Conservation (phyloP, 1,140 invertebrate species). For the Limonius californicus region DNA sequence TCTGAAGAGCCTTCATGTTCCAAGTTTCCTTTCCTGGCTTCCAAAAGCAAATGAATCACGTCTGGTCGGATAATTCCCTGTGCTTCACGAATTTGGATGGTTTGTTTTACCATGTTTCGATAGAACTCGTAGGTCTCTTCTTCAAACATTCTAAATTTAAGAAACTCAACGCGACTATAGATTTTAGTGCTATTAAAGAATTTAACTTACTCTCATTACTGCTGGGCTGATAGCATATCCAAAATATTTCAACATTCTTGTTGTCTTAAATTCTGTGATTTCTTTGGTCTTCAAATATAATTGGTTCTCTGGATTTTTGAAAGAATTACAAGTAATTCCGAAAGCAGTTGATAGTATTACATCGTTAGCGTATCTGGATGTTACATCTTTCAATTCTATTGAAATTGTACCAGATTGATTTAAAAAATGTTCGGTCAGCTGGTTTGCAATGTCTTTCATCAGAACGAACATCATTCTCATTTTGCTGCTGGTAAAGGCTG, state of each 20-base stretch:
- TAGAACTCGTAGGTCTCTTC: too few relatives aligned
- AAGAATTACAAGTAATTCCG: slow-evolving; percentile 26
- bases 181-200: too few relatives aligned
- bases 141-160: too few relatives aligned
- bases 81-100: slow-evolving; percentile 30
- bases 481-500: slow-evolving; percentile 49
- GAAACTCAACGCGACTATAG: too few relatives aligned
- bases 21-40: slow-evolving; percentile 45
- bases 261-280: neutral
- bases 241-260: neutral
- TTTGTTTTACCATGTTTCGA: too few relatives aligned
- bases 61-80: slow-evolving; percentile 45
- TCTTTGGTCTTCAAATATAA: slow-evolving; percentile 34
- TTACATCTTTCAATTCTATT: slow-evolving; percentile 42
- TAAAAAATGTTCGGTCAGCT: slow-evolving; percentile 28
- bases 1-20: slow-evolving; percentile 26
- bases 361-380: slow-evolving; percentile 51
- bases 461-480: slow-evolving; percentile 46
- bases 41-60: slow-evolving; percentile 49
- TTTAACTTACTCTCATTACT: neutral
- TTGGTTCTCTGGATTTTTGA: neutral
- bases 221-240: neutral
- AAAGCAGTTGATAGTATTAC: slow-evolving; percentile 54
- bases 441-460: slow-evolving; percentile 41
- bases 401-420: slow-evolving; percentile 20